phyloP scores from a whole-genome alignment of 2,113 vertebrate species.

The Trogon surrucura region DNA sequence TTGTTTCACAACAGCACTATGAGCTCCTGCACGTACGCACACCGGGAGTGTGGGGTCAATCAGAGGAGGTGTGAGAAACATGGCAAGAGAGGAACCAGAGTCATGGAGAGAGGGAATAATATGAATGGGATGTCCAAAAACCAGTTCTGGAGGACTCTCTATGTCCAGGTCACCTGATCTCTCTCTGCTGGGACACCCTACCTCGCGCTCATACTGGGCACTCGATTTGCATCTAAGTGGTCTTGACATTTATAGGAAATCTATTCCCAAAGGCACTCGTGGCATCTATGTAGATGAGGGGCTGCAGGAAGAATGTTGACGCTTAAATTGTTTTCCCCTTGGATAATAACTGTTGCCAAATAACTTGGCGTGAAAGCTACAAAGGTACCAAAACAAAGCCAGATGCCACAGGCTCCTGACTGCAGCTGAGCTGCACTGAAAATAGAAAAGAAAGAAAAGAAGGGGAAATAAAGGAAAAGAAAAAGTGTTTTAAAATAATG shows the following conservation, averaged over 20 bases:
- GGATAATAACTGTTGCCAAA: neutral
- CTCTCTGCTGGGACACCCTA: neutral
- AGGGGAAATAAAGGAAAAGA: neutral
- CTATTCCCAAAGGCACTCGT: neutral
- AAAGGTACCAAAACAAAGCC: neutral
- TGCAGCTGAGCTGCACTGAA: neutral
- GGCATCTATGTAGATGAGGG: neutral
- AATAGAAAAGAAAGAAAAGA: too few species aligned
- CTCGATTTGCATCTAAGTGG: neutral
- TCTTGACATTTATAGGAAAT: neutral
- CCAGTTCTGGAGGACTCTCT: neutral
- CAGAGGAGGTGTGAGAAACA: neutral
- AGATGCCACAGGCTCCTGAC: neutral
- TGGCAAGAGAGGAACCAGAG: conserved; percentile 1
- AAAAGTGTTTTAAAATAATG: neutral
- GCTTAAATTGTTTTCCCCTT: neutral
- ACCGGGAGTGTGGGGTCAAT: neutral
- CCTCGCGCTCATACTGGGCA: neutral
- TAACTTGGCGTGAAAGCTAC: neutral
- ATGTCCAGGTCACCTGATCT: neutral
- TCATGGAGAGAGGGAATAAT: neutral
- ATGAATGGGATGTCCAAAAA: neutral
- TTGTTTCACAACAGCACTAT: neutral
- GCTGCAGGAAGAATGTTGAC: neutral
- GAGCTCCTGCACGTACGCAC: neutral